These are phyloP conservation scores for Ctenoplectra terminalis DNA, from an alignment of 1,140 invertebrate species.

Conservation along the genomic window DNA sequence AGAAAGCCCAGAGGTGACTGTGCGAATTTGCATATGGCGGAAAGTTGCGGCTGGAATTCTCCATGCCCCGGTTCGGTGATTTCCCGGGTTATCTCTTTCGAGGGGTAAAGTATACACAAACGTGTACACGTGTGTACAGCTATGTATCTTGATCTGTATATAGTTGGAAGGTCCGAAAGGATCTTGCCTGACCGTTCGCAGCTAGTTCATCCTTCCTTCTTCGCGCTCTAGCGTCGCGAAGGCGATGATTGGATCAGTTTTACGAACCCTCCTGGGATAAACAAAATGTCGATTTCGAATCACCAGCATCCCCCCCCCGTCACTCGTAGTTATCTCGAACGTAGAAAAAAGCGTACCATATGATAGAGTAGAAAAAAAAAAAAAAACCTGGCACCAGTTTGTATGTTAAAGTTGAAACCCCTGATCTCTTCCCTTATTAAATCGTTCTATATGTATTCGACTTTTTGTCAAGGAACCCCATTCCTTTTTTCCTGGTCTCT, in stretches of 20 bases:
- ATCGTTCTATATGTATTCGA: not conserved
- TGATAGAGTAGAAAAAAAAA: not conserved
- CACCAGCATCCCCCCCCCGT: too few species aligned
- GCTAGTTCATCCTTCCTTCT: constrained; percentile 43
- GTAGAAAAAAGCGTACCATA: not conserved
- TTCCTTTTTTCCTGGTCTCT: not conserved
- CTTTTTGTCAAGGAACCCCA: not conserved
- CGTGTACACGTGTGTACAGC: not conserved
- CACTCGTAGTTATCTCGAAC: not conserved
- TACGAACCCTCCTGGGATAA: constrained; percentile 81
- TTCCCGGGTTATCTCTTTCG: constrained; percentile 64
- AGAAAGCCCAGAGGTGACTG: constrained; percentile 42
- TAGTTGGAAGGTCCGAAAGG: constrained; percentile 2
- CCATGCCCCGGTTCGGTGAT: constrained; percentile 47
- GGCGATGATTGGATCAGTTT: constrained; percentile 84
- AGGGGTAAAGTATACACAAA: constrained; percentile 14
- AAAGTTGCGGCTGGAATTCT: constrained; percentile 55
- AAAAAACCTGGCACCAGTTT: not conserved
- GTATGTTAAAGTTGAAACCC: constrained; percentile 4
- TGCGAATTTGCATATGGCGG: constrained; percentile 66
- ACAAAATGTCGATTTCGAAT: constrained; percentile 63
- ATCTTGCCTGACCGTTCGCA: constrained; percentile 54
- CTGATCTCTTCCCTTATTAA: constrained; percentile 1
- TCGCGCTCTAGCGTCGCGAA: constrained; percentile 38
- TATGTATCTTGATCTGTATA: constrained; percentile 19